A percentile compares a stretch with the other conserved stretches of the same genome.
phyloP scores from a whole-genome alignment of 2,113 vertebrate genomes.

The Myrmecophaga tridactyla region DNA sequence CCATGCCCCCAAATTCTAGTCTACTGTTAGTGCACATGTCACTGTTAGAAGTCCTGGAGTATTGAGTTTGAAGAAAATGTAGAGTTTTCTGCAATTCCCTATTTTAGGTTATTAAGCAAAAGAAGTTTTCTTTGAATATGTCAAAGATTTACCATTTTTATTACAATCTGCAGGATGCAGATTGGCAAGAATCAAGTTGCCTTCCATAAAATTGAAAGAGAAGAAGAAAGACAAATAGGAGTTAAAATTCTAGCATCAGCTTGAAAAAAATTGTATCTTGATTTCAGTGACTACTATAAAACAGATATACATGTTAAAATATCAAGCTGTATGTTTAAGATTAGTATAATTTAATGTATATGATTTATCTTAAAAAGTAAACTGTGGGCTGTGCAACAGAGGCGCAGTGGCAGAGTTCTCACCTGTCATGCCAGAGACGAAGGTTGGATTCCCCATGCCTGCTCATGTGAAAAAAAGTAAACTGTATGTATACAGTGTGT shows the following conservation, averaged over 20 bases:
- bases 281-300: background rate
- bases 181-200: background rate
- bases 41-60: background rate
- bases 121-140: background rate
- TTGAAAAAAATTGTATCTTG: background rate
- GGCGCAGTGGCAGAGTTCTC: no score
- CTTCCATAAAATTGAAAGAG: background rate
- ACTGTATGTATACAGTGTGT: no score
- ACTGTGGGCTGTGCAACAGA: no score
- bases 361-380: background rate
- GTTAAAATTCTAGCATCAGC: background rate
- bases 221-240: background rate
- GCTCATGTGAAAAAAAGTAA: no score
- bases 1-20: background rate
- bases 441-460: no score
- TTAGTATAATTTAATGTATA: background rate
- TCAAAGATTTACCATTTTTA: background rate
- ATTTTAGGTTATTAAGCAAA: background rate
- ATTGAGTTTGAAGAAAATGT: background rate
- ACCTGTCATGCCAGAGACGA: no score
- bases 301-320: background rate
- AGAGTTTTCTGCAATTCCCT: background rate
- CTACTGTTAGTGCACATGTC: background rate
- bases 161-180: background rate
- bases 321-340: background rate